Base-by-base conservation (phyloP, 2,888 invertebrate species). In the Byasa hedistus region DNA sequence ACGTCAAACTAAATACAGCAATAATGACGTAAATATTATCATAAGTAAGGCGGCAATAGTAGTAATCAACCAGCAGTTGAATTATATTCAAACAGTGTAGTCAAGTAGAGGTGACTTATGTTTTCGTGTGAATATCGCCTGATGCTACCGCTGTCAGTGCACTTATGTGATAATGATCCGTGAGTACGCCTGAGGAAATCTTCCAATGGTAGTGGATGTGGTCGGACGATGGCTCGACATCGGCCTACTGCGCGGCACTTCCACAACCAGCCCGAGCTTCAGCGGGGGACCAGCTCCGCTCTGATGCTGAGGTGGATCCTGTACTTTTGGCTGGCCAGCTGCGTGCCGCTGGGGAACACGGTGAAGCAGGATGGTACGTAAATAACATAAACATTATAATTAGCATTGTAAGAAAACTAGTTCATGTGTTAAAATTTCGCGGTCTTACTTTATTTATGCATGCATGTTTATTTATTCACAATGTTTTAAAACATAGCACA, bases 311-410 rank as follows among this genome's bases (percentile, higher is more conserved):
- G 83, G 73, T 91, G 91, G 90, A 85, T 88, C 71, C 77, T 91
- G 69, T 80, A 87, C 73, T 81, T 87, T 23, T 91, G 90, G 88
- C 79, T 91, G 72, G 89, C 89, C 17, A 84, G 88, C 77, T 87
- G 87, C 71, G 86, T 87, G 21, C 90, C 91, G 0, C 75, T 88
- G 2, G 91, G 91, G 44, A 88, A 89, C 72, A 90, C 91, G 15
- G 86, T 89, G 60, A 91, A 90, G 72, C 91, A 91, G 78, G 91
- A 91, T 80, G 91, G 91, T 91, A 60, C 86, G 91, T 84, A 1
- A 5, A 22, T 48, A 48, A 17, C n/a, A 48, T 48, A 48, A 48
- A 32, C 32, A 7, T 5, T 32, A 10, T n/a, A n/a, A n/a, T n/a
- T n/a, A n/a, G n/a, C n/a, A n/a, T n/a, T n/a, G n/a, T 32, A 8